These are phyloP conservation scores for Tenthredo amoena DNA, from an alignment of 2,888 invertebrate species.

Conservation along the genomic window DNA sequence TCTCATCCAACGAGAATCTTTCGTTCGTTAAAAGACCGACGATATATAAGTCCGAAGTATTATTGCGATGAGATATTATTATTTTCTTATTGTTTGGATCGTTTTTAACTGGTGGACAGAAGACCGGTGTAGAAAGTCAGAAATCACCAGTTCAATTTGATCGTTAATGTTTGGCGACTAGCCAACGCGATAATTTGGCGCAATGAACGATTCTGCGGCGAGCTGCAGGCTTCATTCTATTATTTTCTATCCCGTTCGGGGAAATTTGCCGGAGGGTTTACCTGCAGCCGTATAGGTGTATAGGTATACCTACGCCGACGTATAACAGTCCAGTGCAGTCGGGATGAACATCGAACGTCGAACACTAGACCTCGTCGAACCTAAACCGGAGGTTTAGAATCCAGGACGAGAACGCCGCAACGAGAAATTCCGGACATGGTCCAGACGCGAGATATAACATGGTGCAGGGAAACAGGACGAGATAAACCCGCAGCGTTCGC, in stretches of 20 bases:
- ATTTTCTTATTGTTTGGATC: not conserved
- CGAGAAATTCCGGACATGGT: constrained; percentile 31
- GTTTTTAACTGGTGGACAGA: not conserved
- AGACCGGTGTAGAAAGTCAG: not conserved
- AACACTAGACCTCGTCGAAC: not conserved
- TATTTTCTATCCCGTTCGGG: constrained; percentile 26
- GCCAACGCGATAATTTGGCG: constrained; percentile 49
- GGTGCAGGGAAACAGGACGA: not conserved
- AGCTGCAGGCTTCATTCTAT: constrained; percentile 29
- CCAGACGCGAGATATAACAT: not conserved
- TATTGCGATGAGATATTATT: too few species aligned
- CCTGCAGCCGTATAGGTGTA: not conserved
- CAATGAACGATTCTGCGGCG: constrained; percentile 42
- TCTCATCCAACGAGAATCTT: not conserved
- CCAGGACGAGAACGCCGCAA: constrained; percentile 8
- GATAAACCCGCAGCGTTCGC: not conserved
- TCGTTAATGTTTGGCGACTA: constrained; percentile 49
- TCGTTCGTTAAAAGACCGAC: not conserved
- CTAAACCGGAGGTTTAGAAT: not conserved
- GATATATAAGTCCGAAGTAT: too few species aligned
- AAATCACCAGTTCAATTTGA: constrained; percentile 48
- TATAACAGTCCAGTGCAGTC: not conserved
- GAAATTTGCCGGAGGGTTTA: constrained; percentile 15
- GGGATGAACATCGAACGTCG: not conserved
- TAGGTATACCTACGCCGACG: not conserved